phyloP scores from a whole-genome alignment of 2,113 vertebrate genomes.

The Macrotus californicus region DNA sequence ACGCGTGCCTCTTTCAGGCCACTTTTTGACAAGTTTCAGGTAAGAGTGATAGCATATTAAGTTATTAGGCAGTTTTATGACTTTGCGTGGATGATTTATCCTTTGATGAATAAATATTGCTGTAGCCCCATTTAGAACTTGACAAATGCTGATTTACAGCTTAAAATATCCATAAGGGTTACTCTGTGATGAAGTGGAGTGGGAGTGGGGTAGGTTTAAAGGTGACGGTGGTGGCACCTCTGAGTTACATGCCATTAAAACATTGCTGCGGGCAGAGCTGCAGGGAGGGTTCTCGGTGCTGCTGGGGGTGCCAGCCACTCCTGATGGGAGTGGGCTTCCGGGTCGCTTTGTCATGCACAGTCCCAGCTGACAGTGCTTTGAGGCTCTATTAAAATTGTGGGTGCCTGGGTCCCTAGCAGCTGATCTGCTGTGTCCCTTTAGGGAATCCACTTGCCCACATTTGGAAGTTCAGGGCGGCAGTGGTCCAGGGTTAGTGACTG shows the following conservation, averaged over 20 bases:
- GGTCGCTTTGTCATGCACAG: neutral
- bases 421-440: neutral
- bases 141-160: conserved; percentile 74
- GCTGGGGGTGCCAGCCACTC: neutral
- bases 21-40: conserved; percentile 69
- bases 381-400: neutral
- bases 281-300: neutral
- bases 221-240: conserved; percentile 59
- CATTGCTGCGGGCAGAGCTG: conserved; percentile 52
- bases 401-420: neutral
- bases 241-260: conserved; percentile 56
- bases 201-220: conserved; percentile 36
- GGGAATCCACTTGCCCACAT: neutral
- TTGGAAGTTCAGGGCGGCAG: neutral
- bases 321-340: neutral
- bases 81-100: conserved; percentile 74
- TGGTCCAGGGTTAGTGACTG: neutral
- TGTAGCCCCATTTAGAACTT: conserved; percentile 76
- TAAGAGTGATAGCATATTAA: conserved; percentile 73
- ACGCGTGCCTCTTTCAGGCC: conserved; percentile 58
- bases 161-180: conserved; percentile 72
- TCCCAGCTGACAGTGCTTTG: neutral
- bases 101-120: conserved; percentile 78
- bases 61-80: conserved; percentile 77
- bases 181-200: conserved; percentile 64